Evolutionary conservation across 2,888 invertebrate species (phyloP), one percentile per base, ranked within the genome.

Genomic region (Trissoscelio sp.): DNA sequence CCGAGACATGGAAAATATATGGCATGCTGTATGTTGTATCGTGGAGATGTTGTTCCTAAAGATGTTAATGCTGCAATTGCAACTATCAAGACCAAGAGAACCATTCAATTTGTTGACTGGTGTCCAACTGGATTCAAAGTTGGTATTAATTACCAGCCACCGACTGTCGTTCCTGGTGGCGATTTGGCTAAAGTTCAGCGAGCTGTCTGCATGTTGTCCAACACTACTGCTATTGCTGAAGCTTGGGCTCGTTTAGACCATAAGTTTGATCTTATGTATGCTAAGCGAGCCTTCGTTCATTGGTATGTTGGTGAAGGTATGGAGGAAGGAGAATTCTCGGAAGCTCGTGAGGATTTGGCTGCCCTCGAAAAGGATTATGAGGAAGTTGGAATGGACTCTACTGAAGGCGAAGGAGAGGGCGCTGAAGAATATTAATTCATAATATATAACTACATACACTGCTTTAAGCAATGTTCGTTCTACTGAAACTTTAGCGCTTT

Each of bases 131-230:
- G 66, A 66, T 64, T 64, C 28, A 64, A 64, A 12, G 66, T 66
- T 22, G 66, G 66, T 0, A 66, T 66, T 14, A 66, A 66, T n/a
- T 66, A 66, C 5, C 98, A 66, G 18, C 66, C 66, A 24, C 66
- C 66, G 11, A 66, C 66, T 0, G 66, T 66, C 0, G 66, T 66
- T 0, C 66, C 66, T 4, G 66, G 66, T 0, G 66, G 66, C 0
- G 66, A 66, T 48, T n/a, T 66, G n/a, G 66, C 66, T 3, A 66
- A 66, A 24, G 66, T 66, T 3, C 66, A 66, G 16, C 48, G 51
- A 0, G 51, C 66, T 1, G 66, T 66, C 0, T 66, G 66, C 66
- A 66, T 66, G 66, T 48, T 66, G 51, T 66, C 66, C 20, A 66
- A 66, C 24, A 66, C 66, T 5, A 66, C 66, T 0, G 66, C 66